A percentile compares a stretch with the other conserved stretches of the same genome.
These are phyloP conservation scores for Cyrtodaria siliqua DNA, from an alignment of 2,888 invertebrate genomes.

Conservation along the genomic window DNA sequence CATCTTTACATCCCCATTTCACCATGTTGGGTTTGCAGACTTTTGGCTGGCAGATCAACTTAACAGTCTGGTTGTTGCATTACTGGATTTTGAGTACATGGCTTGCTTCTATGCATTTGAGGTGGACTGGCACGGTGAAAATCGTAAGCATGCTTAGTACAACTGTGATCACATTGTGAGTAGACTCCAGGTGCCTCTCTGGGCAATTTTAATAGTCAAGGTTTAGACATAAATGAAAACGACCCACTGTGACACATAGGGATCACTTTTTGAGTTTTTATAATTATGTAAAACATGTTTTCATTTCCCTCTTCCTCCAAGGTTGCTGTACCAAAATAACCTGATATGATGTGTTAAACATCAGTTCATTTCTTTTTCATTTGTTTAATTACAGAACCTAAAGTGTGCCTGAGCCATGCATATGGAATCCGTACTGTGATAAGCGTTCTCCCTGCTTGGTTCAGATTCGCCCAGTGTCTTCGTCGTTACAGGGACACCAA, in stretches of 20 bases:
- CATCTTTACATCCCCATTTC: constrained; percentile 95
- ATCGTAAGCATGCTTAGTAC: too few species aligned
- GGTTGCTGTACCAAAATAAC: too few species aligned
- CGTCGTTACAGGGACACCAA: constrained; percentile 97
- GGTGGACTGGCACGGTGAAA: constrained; percentile 84
- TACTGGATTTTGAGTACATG: constrained; percentile 97
- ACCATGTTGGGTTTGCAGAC: constrained; percentile 97
- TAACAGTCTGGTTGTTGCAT: constrained; percentile 95
- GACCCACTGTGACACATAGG: too few species aligned
- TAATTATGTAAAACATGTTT: too few species aligned
- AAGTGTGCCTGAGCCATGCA: constrained; percentile 83
- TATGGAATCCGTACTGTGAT: constrained; percentile 94
- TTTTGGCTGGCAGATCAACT: constrained; percentile 99
- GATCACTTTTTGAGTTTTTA: too few species aligned
- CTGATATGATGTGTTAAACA: too few species aligned
- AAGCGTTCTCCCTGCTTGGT: constrained; percentile 98
- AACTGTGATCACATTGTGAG: too few species aligned
- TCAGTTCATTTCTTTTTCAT: too few species aligned
- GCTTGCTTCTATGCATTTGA: constrained; percentile 92
- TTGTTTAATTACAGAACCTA: constrained; percentile 62
- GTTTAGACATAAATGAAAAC: too few species aligned
- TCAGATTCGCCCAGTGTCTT: constrained; percentile 98
- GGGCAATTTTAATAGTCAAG: too few species aligned
- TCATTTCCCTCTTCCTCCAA: too few species aligned
- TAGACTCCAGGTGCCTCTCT: too few species aligned